These are phyloP conservation scores for Probaryconus sp. DNA, from an alignment of 1,140 invertebrate species.

Conservation along the genomic window DNA sequence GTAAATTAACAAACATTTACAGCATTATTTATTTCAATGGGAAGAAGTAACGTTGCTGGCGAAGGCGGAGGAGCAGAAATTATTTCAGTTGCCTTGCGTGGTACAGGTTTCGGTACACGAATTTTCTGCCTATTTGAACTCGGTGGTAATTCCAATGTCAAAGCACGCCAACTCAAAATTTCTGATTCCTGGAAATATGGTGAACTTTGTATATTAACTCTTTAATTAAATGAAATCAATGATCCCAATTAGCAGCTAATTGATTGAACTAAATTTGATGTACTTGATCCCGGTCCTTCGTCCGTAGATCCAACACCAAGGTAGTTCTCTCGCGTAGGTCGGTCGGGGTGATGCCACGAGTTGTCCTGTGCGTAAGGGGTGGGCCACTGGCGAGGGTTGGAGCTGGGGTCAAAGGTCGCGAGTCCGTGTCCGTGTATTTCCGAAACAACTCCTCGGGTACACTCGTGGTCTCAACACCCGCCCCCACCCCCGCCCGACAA, in stretches of 20 bases:
- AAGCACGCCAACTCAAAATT: conserved; percentile 73
- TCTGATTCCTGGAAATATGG: conserved; percentile 67
- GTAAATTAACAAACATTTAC: too few relatives aligned
- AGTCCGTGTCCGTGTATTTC: conserved; percentile 88
- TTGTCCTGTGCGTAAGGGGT: conserved; percentile 20
- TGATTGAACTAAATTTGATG: too few relatives aligned
- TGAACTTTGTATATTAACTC: background rate
- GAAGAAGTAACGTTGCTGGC: conserved; percentile 32
- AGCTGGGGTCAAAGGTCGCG: conserved; percentile 85
- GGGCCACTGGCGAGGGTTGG: conserved; percentile 80
- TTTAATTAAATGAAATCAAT: background rate
- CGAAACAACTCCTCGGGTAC: conserved; percentile 82
- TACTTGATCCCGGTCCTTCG: conserved; percentile 49
- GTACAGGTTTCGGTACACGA: conserved; percentile 43
- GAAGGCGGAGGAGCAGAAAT: conserved; percentile 30
- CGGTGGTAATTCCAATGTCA: conserved; percentile 71
- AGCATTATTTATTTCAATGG: conserved; percentile 45
- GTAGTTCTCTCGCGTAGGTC: conserved; percentile 46
- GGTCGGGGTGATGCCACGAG: conserved; percentile 21
- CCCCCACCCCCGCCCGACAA: conserved; percentile 17
- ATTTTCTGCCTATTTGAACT: conserved; percentile 61
- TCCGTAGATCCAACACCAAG: conserved; percentile 75
- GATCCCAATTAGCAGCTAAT: too few relatives aligned
- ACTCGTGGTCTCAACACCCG: conserved; percentile 41
- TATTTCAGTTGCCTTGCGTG: conserved; percentile 6